These are phyloP conservation scores for Chaunax sp. DNA, from an alignment of 2,797 vertebrate genomes.

Conservation along the genomic window DNA sequence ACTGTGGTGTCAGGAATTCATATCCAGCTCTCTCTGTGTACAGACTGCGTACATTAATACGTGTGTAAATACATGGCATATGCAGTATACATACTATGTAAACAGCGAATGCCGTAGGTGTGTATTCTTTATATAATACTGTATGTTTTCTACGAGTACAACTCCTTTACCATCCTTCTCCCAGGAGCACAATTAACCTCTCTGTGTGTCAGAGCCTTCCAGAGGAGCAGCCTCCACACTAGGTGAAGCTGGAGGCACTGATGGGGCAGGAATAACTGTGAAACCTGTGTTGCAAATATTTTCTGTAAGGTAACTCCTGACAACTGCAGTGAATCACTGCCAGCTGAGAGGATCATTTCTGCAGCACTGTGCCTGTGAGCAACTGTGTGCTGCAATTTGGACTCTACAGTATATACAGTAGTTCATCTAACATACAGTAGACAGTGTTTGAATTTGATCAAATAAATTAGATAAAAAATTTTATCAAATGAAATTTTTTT, in stretches of 20 bases:
- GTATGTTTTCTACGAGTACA: neutral
- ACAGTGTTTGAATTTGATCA: no score
- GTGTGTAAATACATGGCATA: neutral
- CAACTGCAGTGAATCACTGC: constrained; percentile 1
- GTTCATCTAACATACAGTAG: no score
- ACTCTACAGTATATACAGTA: no score
- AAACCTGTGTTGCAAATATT: constrained; percentile 9
- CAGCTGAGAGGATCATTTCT: neutral
- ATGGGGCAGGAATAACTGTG: neutral
- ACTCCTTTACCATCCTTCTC: no score
- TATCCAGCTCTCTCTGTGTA: constrained; percentile 13
- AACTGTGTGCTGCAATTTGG: no score
- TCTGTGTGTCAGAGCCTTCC: neutral
- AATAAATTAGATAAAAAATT: no score
- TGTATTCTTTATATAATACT: neutral
- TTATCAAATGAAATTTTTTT: no score
- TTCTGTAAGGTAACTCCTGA: neutral
- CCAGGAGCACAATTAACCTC: constrained; percentile 12
- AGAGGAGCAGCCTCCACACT: neutral
- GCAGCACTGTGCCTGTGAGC: neutral
- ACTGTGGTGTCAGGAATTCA: constrained; percentile 37
- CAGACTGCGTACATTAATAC: neutral
- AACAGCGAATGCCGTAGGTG: neutral
- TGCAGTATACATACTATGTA: neutral
- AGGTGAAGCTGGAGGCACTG: constrained; percentile 10